phyloP scores from a whole-genome alignment of 2,113 vertebrate species.

The Monopterus albus region DNA sequence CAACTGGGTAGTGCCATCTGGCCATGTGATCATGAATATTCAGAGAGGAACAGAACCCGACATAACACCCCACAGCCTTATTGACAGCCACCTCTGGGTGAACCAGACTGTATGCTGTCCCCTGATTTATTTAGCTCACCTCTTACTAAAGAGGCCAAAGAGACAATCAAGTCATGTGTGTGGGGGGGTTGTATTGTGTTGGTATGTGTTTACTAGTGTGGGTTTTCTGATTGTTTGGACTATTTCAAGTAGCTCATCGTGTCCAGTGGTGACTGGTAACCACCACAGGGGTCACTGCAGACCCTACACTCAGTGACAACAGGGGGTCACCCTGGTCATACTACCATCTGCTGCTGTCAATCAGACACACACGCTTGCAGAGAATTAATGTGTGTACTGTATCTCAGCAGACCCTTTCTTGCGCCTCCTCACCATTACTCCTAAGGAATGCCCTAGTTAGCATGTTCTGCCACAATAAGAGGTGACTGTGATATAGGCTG shows the following conservation, averaged over 20 bases:
- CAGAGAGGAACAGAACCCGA: slow-evolving; percentile 26
- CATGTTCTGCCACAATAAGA: slow-evolving; percentile 40
- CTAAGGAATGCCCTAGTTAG: no score
- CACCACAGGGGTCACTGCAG: slow-evolving; percentile 7
- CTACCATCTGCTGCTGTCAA: slow-evolving; percentile 54
- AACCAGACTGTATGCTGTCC: slow-evolving; percentile 9
- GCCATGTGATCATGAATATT: slow-evolving; percentile 32
- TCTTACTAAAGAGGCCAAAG: slow-evolving; percentile 21
- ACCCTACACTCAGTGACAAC: not conserved
- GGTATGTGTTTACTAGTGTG: not conserved
- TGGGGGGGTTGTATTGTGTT: not conserved
- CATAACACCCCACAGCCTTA: slow-evolving; percentile 14
- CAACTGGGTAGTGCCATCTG: slow-evolving; percentile 44
- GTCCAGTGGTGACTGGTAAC: slow-evolving; percentile 26
- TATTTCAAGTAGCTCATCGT: slow-evolving; percentile 16
- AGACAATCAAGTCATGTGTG: no score
- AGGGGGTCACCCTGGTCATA: not conserved
- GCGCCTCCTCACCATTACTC: slow-evolving; percentile 17
- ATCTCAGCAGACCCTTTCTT: slow-evolving; percentile 33
- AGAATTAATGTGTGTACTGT: not conserved
- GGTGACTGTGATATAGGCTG: slow-evolving; percentile 21
- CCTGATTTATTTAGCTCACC: slow-evolving; percentile 15
- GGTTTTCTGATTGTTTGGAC: not conserved
- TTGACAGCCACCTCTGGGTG: slow-evolving; percentile 11
- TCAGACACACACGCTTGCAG: slow-evolving; percentile 15